These are phyloP conservation scores for Argyrosomus regius DNA, from an alignment of 2,797 vertebrate species.

Conservation along the genomic window DNA sequence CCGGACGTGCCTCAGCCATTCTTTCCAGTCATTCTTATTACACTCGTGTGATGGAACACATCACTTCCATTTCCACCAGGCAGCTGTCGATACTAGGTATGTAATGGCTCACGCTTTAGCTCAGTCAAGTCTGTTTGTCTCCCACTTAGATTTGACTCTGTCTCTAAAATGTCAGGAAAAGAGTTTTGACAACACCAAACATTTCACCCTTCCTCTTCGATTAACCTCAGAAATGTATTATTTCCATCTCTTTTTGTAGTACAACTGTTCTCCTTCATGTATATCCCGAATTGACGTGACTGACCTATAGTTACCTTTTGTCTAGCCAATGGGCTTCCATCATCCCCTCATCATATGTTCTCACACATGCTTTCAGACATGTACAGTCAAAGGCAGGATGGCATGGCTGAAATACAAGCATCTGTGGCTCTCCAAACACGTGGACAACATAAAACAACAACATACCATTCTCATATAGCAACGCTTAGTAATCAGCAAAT, in stretches of 20 bases:
- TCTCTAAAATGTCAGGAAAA: constrained; percentile 17
- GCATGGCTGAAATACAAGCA: constrained; percentile 6
- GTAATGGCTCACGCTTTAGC: constrained; percentile 15
- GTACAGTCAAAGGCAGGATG: constrained; percentile 12
- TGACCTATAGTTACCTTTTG: constrained; percentile 27
- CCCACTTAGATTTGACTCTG: not conserved
- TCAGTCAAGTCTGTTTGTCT: constrained; percentile 32
- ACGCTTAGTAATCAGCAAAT: constrained; percentile 13
- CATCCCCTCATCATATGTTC: constrained; percentile 13
- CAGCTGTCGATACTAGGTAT: constrained; percentile 27
- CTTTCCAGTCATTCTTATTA: constrained; percentile 15
- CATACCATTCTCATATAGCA: not conserved
- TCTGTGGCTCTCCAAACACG: not conserved
- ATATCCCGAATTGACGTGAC: not conserved
- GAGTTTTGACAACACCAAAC: not conserved
- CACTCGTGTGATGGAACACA: constrained; percentile 29
- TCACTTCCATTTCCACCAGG: constrained; percentile 31
- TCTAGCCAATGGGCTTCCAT: constrained; percentile 30
- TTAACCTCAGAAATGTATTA: constrained; percentile 6
- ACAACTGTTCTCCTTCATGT: not conserved
- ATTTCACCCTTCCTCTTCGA: not conserved
- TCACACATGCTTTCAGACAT: constrained; percentile 29
- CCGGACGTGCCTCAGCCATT: not conserved
- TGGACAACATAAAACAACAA: not conserved
- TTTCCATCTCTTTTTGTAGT: not conserved